A percentile compares a stretch with the other conserved stretches of the same genome.
Evolutionary conservation across 1,140 invertebrate species (phyloP).

Genomic region (Temnothorax curvispinosus): DNA sequence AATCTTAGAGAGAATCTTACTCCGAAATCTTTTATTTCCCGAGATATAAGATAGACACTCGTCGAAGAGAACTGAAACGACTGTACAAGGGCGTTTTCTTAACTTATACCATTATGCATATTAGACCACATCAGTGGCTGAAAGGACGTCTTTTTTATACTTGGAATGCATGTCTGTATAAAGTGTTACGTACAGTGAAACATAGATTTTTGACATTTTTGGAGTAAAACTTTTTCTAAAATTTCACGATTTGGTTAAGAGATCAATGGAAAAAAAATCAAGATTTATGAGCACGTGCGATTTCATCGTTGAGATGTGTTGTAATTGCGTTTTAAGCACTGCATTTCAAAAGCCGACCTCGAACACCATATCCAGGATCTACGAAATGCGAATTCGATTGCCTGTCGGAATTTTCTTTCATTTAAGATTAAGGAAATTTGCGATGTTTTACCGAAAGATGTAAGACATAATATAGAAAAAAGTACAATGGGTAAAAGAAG

Average conservation of each 20-base stretch:
- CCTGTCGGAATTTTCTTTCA: background rate
- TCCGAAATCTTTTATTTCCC: conserved; percentile 20
- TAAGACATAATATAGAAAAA: background rate
- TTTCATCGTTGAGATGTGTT: background rate
- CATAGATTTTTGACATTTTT: conserved; percentile 28
- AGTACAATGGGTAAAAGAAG: background rate
- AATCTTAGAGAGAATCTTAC: conserved; percentile 20
- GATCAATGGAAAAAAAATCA: background rate
- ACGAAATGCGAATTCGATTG: background rate
- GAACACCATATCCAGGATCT: background rate
- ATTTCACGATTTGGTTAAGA: background rate
- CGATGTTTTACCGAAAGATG: background rate
- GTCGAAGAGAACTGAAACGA: background rate
- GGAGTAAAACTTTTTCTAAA: conserved; percentile 16
- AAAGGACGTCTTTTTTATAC: conserved; percentile 12
- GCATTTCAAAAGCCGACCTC: background rate
- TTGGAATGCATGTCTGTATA: background rate
- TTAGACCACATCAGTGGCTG: background rate
- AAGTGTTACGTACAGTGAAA: background rate
- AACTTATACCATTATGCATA: background rate
- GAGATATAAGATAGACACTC: background rate
- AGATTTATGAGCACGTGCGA: background rate
- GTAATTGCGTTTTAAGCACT: background rate
- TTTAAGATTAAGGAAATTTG: background rate
- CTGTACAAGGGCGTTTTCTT: background rate